These are phyloP conservation scores for Polypterus senegalus DNA, from an alignment of 2,113 vertebrate genomes.

Conservation along the genomic window DNA sequence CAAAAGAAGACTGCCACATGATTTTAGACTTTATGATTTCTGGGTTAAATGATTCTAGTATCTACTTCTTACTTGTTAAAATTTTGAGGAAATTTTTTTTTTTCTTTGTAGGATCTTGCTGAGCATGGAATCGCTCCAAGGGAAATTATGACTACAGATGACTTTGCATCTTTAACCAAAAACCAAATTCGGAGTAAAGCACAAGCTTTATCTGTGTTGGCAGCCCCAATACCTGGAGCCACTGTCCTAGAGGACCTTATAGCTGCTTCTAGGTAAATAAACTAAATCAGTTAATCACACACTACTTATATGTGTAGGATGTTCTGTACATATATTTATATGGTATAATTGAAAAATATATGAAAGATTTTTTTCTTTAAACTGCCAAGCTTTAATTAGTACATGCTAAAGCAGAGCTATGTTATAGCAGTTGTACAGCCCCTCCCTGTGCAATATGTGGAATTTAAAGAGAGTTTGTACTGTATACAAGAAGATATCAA, in stretches of 20 bases:
- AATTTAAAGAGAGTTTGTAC: no score
- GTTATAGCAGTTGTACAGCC: no score
- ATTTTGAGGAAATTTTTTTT: background rate
- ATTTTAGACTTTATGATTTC: background rate
- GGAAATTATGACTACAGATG: constrained; percentile 71
- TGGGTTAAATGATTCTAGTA: background rate
- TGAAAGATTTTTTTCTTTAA: no score
- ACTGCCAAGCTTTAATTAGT: no score
- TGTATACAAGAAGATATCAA: no score
- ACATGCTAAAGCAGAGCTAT: no score
- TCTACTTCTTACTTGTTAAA: constrained; percentile 3
- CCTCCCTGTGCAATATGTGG: no score
- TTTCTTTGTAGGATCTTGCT: constrained; percentile 64
- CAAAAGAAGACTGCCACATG: background rate
- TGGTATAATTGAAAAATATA: no score
- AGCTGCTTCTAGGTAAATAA: constrained; percentile 64
- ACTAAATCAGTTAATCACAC: background rate
- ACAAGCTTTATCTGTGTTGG: constrained; percentile 53
- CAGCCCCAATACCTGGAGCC: constrained; percentile 75
- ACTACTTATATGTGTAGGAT: no score
- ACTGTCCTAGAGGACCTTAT: constrained; percentile 74
- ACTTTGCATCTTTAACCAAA: constrained; percentile 70
- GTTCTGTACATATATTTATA: no score
- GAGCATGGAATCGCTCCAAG: constrained; percentile 89
- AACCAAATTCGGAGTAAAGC: constrained; percentile 68